A percentile compares a stretch with the other conserved stretches of the same genome.
phyloP scores from a whole-genome alignment of 2,888 invertebrate species.

The Mythimna lalbum region DNA sequence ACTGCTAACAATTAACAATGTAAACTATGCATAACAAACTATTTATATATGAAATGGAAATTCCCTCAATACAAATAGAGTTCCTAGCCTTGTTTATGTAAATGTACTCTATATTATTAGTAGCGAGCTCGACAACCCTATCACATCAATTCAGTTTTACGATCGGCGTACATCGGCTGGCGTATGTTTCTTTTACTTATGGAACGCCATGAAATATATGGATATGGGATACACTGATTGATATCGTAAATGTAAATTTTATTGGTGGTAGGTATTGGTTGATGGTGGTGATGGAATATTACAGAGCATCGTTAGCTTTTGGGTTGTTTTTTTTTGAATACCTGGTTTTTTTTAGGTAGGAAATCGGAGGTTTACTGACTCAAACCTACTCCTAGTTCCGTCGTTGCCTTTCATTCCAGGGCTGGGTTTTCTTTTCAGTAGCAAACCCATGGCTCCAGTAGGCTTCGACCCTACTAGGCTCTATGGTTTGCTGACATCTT shows the following conservation, averaged over 20 bases:
- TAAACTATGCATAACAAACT: neutral
- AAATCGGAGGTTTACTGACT: too few species aligned
- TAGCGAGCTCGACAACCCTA: slow-evolving; percentile 17
- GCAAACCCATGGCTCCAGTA: too few species aligned
- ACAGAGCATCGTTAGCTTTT: neutral
- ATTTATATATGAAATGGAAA: slow-evolving; percentile 25
- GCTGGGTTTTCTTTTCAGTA: too few species aligned
- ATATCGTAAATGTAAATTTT: slow-evolving; percentile 45
- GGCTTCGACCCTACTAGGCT: too few species aligned
- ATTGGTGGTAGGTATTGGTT: neutral
- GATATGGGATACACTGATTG: slow-evolving; percentile 37
- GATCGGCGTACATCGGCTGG: slow-evolving; percentile 15
- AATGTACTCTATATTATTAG: slow-evolving; percentile 28
- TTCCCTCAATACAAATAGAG: slow-evolving; percentile 36
- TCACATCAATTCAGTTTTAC: slow-evolving; percentile 31
- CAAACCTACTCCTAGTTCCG: too few species aligned
- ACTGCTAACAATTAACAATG: too few species aligned
- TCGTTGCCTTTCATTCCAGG: too few species aligned
- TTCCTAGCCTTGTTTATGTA: slow-evolving; percentile 34
- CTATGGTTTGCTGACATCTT: too few species aligned
- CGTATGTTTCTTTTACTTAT: slow-evolving; percentile 18
- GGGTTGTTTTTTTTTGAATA: neutral
- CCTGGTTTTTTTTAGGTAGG: too few species aligned
- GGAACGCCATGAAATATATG: slow-evolving; percentile 25
- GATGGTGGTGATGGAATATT: slow-evolving; percentile 5